Percentiles rank a stretch among this genome's conserved stretches.
These are phyloP conservation scores for Kryphioiulus occultus DNA, from an alignment of 2,888 invertebrate genomes.

Conservation along the genomic window DNA sequence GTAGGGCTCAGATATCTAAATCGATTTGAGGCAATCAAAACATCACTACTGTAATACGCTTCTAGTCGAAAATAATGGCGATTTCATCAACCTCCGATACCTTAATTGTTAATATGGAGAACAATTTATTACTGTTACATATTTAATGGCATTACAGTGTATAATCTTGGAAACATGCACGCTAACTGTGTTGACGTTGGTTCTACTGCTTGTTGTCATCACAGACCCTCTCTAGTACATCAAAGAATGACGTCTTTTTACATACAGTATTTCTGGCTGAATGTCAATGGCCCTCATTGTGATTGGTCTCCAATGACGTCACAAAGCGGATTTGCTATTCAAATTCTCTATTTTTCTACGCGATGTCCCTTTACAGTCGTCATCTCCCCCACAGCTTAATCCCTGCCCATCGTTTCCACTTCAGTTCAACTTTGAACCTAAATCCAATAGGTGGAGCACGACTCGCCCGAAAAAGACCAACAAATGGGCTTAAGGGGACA, in stretches of 20 bases:
- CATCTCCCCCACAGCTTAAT: background rate
- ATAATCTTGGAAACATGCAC: too few species aligned
- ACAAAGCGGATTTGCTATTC: conserved; percentile 8
- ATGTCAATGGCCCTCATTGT: background rate
- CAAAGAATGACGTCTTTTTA: background rate
- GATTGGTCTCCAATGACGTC: background rate
- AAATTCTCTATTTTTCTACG: background rate
- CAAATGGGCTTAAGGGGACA: background rate
- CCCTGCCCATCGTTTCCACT: conserved; percentile 9
- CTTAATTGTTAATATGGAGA: too few species aligned
- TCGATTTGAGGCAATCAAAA: background rate
- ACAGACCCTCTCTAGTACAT: background rate
- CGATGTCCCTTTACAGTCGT: background rate
- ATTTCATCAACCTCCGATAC: too few species aligned
- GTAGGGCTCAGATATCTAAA: background rate
- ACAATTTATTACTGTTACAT: too few species aligned
- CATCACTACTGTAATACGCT: too few species aligned
- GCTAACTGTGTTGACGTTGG: too few species aligned
- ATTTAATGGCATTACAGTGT: too few species aligned
- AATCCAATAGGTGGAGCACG: conserved; percentile 17
- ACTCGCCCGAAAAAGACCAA: background rate
- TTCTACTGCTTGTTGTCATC: background rate
- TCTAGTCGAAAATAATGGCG: too few species aligned
- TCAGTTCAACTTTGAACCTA: conserved; percentile 8
- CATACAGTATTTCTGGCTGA: background rate